Percentiles rank a stretch among this genome's conserved stretches.
Conservation (phyloP, 92 coral and sea anemone species). For the Bergia puertoricense region DNA sequence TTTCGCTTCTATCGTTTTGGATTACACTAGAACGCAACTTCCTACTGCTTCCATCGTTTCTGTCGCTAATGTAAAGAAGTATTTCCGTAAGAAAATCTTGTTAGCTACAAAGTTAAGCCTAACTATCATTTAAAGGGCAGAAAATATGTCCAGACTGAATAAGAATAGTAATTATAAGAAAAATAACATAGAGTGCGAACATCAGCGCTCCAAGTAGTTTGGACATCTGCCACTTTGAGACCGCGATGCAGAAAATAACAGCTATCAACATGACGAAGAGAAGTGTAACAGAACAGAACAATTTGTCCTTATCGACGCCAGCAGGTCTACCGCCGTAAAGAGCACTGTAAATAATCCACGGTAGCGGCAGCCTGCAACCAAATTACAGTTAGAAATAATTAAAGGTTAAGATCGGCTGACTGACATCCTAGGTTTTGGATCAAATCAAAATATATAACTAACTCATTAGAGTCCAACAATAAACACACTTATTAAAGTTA, state of each 20-base stretch:
- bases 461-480: too few relatives aligned
- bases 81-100: not conserved
- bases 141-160: slow-evolving; percentile 45
- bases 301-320: slow-evolving; percentile 68
- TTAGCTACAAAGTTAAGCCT: not conserved
- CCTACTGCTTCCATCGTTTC: too few relatives aligned
- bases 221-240: slow-evolving; percentile 93
- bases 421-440: too few relatives aligned
- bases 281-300: slow-evolving; percentile 85
- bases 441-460: too few relatives aligned
- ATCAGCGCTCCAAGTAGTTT: slow-evolving; percentile 76
- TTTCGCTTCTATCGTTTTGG: too few relatives aligned
- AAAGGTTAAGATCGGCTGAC: not conserved
- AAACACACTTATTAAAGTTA: too few relatives aligned
- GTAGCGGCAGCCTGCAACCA: slow-evolving; percentile 82
- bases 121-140: slow-evolving; percentile 34
- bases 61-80: too few relatives aligned
- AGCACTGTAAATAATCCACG: slow-evolving; percentile 82
- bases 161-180: slow-evolving; percentile 75
- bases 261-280: slow-evolving; percentile 87
- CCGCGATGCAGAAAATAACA: slow-evolving; percentile 69
- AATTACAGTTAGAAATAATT: too few relatives aligned
- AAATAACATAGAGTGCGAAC: slow-evolving; percentile 77
- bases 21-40: too few relatives aligned
- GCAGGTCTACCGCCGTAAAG: slow-evolving; percentile 58